Evolutionary conservation across 2,888 invertebrate species (phyloP).

Genomic region (Troides oblongomaculatus): DNA sequence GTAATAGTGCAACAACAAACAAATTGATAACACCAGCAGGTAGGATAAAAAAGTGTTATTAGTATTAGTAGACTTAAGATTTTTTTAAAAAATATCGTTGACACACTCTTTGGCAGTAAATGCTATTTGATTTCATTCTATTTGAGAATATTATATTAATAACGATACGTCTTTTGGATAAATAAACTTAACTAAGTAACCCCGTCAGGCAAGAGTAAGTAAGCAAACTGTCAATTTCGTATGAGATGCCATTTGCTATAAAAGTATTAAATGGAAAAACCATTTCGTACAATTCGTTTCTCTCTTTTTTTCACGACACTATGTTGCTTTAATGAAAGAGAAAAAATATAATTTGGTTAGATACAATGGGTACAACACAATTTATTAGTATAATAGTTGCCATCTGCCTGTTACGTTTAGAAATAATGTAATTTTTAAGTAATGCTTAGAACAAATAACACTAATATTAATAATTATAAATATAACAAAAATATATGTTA

Average conservation of each 20-base stretch:
- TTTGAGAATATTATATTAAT: conserved; percentile 7
- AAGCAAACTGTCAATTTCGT: conserved; percentile 51
- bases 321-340: not conserved
- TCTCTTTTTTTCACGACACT: not conserved
- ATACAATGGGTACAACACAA: not conserved
- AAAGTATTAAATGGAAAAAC: conserved; percentile 30
- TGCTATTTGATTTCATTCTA: conserved; percentile 8
- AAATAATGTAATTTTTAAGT: not conserved
- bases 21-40: conserved; percentile 37
- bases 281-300: conserved; percentile 1
- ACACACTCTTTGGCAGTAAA: not conserved
- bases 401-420: conserved; percentile 12
- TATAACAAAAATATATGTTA: not conserved
- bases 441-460: not conserved
- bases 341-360: not conserved
- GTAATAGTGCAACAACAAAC: conserved; percentile 39
- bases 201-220: conserved; percentile 31
- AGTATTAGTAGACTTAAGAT: conserved; percentile 11
- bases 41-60: conserved; percentile 23
- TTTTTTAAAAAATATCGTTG: conserved; percentile 2
- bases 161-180: conserved; percentile 12
- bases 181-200: conserved; percentile 12
- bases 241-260: conserved; percentile 58
- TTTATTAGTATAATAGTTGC: conserved; percentile 1
- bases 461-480: not conserved